These are phyloP conservation scores for Folsomia manolachei DNA, from an alignment of 2,888 invertebrate genomes.

Conservation along the genomic window DNA sequence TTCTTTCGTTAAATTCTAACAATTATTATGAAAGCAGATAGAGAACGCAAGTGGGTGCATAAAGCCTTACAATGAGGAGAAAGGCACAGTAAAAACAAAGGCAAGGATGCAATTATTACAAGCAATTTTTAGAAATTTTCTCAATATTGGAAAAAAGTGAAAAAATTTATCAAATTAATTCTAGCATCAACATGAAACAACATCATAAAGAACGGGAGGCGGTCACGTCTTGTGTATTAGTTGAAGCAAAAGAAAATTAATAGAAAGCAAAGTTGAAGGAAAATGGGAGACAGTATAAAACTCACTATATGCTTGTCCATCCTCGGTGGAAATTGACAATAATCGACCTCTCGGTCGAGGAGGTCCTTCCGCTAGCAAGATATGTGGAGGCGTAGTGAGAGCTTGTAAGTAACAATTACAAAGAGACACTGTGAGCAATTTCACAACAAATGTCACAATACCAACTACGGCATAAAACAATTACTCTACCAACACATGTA, in stretches of 20 bases:
- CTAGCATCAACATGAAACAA: too few species aligned
- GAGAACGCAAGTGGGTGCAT: too few species aligned
- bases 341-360: conserved; percentile 46
- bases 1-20: too few species aligned
- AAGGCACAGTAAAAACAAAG: too few species aligned
- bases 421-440: conserved; percentile 8
- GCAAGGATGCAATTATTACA: too few species aligned
- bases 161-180: too few species aligned
- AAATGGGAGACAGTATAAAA: not conserved
- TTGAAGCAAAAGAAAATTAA: not conserved
- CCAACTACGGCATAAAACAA: not conserved
- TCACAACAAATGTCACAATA: not conserved
- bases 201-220: too few species aligned
- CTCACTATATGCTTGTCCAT: conserved; percentile 49
- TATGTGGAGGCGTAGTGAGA: conserved; percentile 35
- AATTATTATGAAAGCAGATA: too few species aligned
- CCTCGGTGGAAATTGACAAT: conserved; percentile 46
- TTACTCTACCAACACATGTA: conserved; percentile 8
- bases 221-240: too few species aligned
- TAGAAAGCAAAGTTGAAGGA: not conserved
- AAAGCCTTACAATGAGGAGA: too few species aligned
- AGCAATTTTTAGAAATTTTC: too few species aligned
- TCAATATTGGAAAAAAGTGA: too few species aligned
- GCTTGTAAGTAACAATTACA: conserved; percentile 43
- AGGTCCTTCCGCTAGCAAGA: conserved; percentile 41